Evolutionary conservation across 2,113 vertebrate genomes (phyloP), one percentile per base, ranked within the genome.

Genomic region (Gobiocypris rarus): DNA sequence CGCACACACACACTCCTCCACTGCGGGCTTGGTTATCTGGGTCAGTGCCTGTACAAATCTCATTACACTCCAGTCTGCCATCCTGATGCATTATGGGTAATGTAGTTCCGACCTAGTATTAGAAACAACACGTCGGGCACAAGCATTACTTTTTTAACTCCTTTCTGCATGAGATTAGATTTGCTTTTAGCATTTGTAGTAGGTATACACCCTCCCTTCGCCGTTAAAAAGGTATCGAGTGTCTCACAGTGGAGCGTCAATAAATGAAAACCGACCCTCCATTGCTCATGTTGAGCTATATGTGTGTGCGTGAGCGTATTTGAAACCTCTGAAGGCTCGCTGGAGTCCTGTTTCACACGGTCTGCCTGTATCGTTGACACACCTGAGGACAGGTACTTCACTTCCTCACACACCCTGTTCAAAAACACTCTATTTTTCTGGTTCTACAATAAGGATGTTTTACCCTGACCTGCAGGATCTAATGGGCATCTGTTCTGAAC

Each of bases 11-110:
- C 73, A 81, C 38, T 38, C 10, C 5, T 48, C 31, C 41, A 45
- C 82, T 88, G 84, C 78, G 31, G 84, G 84, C 81, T 81, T 81
- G 87, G 74, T 78, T 83, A 86, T 81, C 76, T 88, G 87, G 84
- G 84, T 88, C 87, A 85, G 81, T 48, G 69, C 80, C 63, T 81
- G 54, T 67, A 84, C 81, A 81, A 83, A 83, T 88, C 87, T 86
- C 84, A 86, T 88, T 88, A 83, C 81, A 74, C 70, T 41, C 75
- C 70, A 81, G 48, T 58, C 24, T 86, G 76, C 84, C 63, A 82
- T 79, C 63, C 77, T 83, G 59, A 71, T 76, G 77, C 82, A 86
- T 59, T 85, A 84, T 82, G 84, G 87, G 77, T 82, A 82, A 79
- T 82, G 87, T 84, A 88, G 82, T 84, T 52, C 15, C 48, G 82